phyloP scores from a whole-genome alignment of 2,113 vertebrate genomes.

The Collichthys lucidus region DNA sequence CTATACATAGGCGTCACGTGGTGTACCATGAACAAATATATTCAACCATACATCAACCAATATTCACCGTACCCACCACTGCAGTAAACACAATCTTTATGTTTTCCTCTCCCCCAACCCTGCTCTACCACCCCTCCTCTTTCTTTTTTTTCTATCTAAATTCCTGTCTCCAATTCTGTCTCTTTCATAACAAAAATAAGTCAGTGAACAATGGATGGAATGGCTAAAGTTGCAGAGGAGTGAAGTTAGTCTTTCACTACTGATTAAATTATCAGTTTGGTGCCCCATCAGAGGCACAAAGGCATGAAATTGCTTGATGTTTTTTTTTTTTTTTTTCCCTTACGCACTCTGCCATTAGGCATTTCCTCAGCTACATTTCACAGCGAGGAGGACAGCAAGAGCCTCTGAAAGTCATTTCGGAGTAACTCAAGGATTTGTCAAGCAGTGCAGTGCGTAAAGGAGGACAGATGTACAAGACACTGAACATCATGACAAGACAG shows the following conservation, averaged over 20 bases:
- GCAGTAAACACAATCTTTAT: background rate
- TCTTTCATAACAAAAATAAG: constrained; percentile 30
- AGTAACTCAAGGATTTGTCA: constrained; percentile 62
- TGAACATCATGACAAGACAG: background rate
- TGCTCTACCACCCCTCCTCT: background rate
- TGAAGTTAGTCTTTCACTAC: constrained; percentile 69
- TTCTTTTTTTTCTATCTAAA: constrained; percentile 17
- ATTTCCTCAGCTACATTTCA: constrained; percentile 72
- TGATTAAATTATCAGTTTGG: constrained; percentile 78
- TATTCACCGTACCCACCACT: background rate
- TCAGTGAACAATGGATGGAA: constrained; percentile 53
- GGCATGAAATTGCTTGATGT: constrained; percentile 82
- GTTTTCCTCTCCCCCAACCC: background rate
- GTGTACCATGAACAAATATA: background rate
- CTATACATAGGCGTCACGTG: too few relatives aligned
- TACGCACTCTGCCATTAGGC: constrained; percentile 66
- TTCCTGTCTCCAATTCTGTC: background rate
- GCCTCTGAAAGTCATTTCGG: constrained; percentile 55
- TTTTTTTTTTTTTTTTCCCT: constrained; percentile 40
- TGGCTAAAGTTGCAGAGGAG: constrained; percentile 51
- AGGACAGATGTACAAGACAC: constrained; percentile 5
- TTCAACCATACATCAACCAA: too few relatives aligned
- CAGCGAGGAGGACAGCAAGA: constrained; percentile 52
- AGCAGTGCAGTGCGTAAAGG: constrained; percentile 23
- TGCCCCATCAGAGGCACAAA: constrained; percentile 64